These are phyloP conservation scores for Xenentodon cancila DNA, from an alignment of 2,797 vertebrate genomes.

Conservation along the genomic window DNA sequence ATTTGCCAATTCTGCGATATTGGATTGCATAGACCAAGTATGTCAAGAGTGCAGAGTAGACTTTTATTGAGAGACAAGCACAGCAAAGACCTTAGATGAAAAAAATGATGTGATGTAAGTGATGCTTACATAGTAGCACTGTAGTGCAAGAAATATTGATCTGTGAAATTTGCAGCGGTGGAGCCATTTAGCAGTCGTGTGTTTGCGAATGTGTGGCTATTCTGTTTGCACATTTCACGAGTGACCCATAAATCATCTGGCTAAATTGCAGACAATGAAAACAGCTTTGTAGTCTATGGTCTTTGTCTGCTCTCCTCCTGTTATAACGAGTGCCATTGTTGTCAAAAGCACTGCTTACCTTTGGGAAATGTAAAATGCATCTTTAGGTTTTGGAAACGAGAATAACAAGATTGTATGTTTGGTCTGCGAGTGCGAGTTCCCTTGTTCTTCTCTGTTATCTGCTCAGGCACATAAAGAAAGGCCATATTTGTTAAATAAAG, in stretches of 20 bases:
- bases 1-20: slow-evolving; percentile 21
- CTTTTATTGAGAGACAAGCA: slow-evolving; percentile 9
- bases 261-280: neutral
- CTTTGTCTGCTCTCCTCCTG: neutral
- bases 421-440: no score
- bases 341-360: slow-evolving; percentile 14
- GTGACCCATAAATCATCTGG: slow-evolving; percentile 28
- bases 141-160: slow-evolving; percentile 13
- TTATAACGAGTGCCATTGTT: neutral
- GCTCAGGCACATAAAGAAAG: no score
- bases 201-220: slow-evolving; percentile 5
- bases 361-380: slow-evolving; percentile 10
- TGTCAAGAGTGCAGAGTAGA: neutral
- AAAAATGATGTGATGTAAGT: neutral
- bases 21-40: neutral
- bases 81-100: neutral
- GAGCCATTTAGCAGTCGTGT: slow-evolving; percentile 6
- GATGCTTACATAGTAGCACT: neutral
- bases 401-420: neutral
- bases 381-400: neutral
- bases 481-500: no score
- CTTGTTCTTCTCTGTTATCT: no score
- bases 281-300: neutral
- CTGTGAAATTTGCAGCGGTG: slow-evolving; percentile 1
- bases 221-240: slow-evolving; percentile 25